Conservation (phyloP, 2,797 vertebrate genomes). For the Heteromormyrus szaboi region DNA sequence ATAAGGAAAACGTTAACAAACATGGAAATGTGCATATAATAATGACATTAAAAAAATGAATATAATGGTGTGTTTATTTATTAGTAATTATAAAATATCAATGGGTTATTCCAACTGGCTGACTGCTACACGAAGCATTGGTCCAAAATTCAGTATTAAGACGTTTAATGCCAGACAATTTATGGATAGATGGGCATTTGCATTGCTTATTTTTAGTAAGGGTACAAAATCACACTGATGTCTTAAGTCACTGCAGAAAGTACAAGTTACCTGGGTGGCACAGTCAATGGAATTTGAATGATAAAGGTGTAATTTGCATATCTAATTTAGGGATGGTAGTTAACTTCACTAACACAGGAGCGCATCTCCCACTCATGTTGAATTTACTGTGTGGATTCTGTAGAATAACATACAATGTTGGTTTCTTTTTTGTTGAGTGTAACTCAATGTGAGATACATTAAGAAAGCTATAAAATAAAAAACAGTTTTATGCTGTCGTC, state of each 20-base stretch:
- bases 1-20: neutral
- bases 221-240: neutral
- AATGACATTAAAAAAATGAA: neutral
- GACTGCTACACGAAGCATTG: neutral
- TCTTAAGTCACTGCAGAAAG: neutral
- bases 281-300: neutral
- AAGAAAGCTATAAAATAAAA: neutral
- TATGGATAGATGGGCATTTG: neutral
- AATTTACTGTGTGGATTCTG: neutral
- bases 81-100: neutral
- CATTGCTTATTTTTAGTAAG: neutral
- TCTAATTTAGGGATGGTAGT: neutral
- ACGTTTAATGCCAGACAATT: neutral
- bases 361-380: neutral
- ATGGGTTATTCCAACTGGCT: neutral
- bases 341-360: neutral
- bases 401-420: neutral
- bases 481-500: neutral
- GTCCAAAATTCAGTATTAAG: neutral
- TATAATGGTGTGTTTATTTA: neutral
- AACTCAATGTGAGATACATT: neutral
- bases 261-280: neutral
- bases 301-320: neutral
- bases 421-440: neutral
- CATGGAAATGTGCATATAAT: neutral